Conservation (phyloP, 1,140 invertebrate genomes). For the Dryas iulia region DNA sequence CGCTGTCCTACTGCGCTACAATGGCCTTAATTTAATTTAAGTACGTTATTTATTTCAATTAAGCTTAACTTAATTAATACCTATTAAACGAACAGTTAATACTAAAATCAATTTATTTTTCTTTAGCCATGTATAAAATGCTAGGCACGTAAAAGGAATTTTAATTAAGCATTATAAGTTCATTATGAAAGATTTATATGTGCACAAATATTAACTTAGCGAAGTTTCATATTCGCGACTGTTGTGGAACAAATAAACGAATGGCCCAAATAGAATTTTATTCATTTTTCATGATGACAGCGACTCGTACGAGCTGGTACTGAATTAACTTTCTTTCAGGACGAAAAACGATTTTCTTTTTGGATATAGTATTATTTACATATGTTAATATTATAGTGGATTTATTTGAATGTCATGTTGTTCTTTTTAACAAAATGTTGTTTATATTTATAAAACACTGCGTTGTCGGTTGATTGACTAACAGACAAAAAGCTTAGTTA, state of each 20-base stretch:
- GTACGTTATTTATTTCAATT: too few relatives aligned
- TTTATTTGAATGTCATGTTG: not conserved
- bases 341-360: not conserved
- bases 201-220: not conserved
- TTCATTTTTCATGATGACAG: constrained; percentile 76
- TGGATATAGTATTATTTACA: not conserved
- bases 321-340: constrained; percentile 62
- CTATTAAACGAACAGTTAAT: too few relatives aligned
- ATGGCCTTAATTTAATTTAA: too few relatives aligned
- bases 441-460: too few relatives aligned
- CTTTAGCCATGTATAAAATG: too few relatives aligned
- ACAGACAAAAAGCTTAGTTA: too few relatives aligned
- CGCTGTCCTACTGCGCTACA: too few relatives aligned
- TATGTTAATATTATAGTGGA: not conserved
- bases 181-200: not conserved
- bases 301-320: constrained; percentile 70
- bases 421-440: too few relatives aligned
- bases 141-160: too few relatives aligned
- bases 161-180: not conserved
- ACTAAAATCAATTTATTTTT: too few relatives aligned
- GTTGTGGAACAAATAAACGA: constrained; percentile 41
- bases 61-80: too few relatives aligned
- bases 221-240: constrained; percentile 27
- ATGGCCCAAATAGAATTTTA: constrained; percentile 72
- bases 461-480: too few relatives aligned